A percentile compares a stretch with the other conserved stretches of the same genome.
Conservation (phyloP, 53 echinoderm and acorn worm genomes). For the Holothuria leucospilota region DNA sequence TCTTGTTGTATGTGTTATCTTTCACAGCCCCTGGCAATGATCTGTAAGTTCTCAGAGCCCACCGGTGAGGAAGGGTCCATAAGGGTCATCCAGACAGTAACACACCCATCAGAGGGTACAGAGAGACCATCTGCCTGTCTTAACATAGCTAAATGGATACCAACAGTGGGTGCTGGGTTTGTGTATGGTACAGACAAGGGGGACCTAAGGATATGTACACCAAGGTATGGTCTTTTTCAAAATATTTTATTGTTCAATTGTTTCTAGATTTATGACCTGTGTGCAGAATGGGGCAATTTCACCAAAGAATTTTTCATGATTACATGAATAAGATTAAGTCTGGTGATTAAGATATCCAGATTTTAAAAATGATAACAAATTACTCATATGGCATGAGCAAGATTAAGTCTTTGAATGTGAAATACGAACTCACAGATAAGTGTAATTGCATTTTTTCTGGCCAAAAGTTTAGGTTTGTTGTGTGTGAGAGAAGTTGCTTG, state of each 20-base stretch:
- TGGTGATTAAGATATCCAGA: no score
- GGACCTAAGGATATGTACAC: conserved; percentile 81
- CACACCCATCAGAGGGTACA: conserved; percentile 37
- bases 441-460: no score
- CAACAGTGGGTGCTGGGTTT: conserved; percentile 76
- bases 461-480: no score
- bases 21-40: conserved; percentile 19
- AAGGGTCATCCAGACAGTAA: not conserved
- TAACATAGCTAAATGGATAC: conserved; percentile 94
- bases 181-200: conserved; percentile 95
- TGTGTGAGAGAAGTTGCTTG: no score
- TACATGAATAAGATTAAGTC: no score
- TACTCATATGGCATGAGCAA: no score
- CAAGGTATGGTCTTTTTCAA: conserved; percentile 68
- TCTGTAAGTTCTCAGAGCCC: conserved; percentile 1
- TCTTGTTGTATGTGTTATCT: not conserved
- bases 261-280: not conserved
- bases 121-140: conserved; percentile 75
- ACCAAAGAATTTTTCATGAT: no score
- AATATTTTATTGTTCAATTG: not conserved
- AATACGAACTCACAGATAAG: no score
- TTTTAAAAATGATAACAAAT: no score
- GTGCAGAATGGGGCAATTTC: no score
- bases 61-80: conserved; percentile 10
- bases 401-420: no score